phyloP scores from a whole-genome alignment of 2,113 vertebrate species.

The Thamnophis sirtalis region DNA sequence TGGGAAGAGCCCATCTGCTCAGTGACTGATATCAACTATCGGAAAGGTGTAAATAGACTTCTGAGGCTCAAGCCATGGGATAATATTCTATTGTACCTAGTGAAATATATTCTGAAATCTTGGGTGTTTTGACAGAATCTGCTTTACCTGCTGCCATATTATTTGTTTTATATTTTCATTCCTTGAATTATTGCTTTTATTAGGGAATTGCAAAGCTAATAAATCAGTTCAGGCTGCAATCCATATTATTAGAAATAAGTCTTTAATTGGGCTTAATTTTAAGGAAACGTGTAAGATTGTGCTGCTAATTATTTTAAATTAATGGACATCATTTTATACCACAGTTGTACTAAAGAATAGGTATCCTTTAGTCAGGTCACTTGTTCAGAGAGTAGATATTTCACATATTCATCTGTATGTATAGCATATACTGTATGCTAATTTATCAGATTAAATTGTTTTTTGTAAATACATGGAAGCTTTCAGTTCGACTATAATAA shows the following conservation, averaged over 20 bases:
- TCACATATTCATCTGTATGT: not conserved
- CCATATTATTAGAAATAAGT: not conserved
- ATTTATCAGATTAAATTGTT: not conserved
- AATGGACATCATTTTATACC: not conserved
- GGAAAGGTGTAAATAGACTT: slow-evolving; percentile 16
- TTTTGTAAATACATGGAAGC: not conserved
- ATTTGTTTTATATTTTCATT: not conserved
- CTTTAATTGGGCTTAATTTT: not conserved
- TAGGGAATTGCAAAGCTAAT: not conserved
- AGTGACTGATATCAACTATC: not conserved
- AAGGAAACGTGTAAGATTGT: not conserved
- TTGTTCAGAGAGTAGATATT: not conserved
- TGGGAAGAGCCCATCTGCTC: slow-evolving; percentile 43
- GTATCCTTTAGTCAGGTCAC: not conserved
- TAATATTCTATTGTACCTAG: slow-evolving; percentile 9
- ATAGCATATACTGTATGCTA: not conserved
- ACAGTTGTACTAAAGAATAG: not conserved
- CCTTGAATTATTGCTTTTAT: not conserved
- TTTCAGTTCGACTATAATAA: not conserved
- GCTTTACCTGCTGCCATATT: not conserved
- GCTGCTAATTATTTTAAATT: not conserved
- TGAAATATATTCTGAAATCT: slow-evolving; percentile 3
- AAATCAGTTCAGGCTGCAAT: not conserved
- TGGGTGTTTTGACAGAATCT: not conserved
- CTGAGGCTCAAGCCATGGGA: slow-evolving; percentile 3